Base-by-base conservation (phyloP, 2,113 vertebrate species). In the Aythya baeri region DNA sequence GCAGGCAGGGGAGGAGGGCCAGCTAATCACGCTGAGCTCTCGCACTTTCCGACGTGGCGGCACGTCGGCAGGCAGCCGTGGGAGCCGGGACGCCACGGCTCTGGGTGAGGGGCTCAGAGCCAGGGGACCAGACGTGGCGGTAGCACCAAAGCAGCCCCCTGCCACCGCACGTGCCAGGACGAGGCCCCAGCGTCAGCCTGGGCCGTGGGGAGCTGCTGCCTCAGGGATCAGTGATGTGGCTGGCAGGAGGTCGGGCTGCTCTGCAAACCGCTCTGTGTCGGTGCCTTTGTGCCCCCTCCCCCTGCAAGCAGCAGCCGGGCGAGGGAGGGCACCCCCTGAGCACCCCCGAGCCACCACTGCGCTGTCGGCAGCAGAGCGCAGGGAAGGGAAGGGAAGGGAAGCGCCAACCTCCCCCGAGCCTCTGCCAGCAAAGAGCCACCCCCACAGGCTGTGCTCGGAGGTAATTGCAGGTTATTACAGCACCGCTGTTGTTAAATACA, bases 21-120 rank as follows among this genome's bases (percentile, higher is more conserved):
- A 3, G 50, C 29, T 34, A 18, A 54, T 8, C 16, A 4, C 11
- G 38, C 10, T 27, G 17, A 21, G 4, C 14, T n/a, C 32, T 50
- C 1, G 2, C 1, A 9, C 32, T 36, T 1, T 27, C 14, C 3
- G 2, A 8, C 7, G 7, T 3, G 38, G 55, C 2, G 2, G 41
- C 34, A 18, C 4, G 0, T 20, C 67, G 6, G 1, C 20, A 0
- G 34, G 9, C 1, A 0, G 50, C 6, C 3, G 3, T 27, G 57
- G 76, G 44, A 66, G 17, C 8, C 0, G 12, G 4, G 31, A 6
- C 29, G 21, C 10, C 2, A 2, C 0, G 0, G 21, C 15, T 15
- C 9, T 22, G 50, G 50, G 50, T 13, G 57, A 32, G 57, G 8
- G 7, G 38, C 65, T 21, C 65, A 22, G 29, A 67, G 41, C 41